Conservation (phyloP, 2,113 vertebrate genomes). For the Amphiprion percula region DNA sequence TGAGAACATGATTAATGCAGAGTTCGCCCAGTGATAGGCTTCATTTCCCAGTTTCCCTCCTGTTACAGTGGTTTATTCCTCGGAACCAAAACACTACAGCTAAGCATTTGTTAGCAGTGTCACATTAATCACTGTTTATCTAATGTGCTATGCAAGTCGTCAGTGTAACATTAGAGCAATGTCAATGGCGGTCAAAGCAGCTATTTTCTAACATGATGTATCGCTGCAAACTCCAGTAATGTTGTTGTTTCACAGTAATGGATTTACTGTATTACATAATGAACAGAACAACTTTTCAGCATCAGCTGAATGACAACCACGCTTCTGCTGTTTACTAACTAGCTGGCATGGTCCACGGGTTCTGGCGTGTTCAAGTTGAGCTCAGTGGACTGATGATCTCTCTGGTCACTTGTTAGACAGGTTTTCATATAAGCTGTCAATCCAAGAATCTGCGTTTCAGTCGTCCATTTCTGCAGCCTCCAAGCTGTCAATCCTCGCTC, state of each 20-base stretch:
- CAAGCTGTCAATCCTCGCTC: constrained; percentile 27
- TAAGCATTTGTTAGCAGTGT: constrained; percentile 23
- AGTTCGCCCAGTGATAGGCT: neutral
- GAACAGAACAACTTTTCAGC: constrained; percentile 23
- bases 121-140: constrained; percentile 44
- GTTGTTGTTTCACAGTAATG: constrained; percentile 28
- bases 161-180: constrained; percentile 47
- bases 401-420: constrained; percentile 3
- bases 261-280: constrained; percentile 14
- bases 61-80: neutral
- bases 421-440: constrained; percentile 39
- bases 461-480: constrained; percentile 14
- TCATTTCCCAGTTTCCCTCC: neutral
- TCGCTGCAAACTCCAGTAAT: neutral
- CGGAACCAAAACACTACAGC: neutral
- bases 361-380: neutral
- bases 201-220: constrained; percentile 17
- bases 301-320: constrained; percentile 25
- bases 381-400: neutral
- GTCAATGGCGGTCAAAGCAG: constrained; percentile 34
- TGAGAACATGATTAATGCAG: constrained; percentile 9
- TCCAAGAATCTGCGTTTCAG: constrained; percentile 26
- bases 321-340: constrained; percentile 8
- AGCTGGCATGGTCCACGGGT: neutral
- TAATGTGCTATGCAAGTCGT: constrained; percentile 33